A percentile compares a stretch with the other conserved stretches of the same genome.
phyloP scores from a whole-genome alignment of 1,140 invertebrate species.

The Drosophila orena region DNA sequence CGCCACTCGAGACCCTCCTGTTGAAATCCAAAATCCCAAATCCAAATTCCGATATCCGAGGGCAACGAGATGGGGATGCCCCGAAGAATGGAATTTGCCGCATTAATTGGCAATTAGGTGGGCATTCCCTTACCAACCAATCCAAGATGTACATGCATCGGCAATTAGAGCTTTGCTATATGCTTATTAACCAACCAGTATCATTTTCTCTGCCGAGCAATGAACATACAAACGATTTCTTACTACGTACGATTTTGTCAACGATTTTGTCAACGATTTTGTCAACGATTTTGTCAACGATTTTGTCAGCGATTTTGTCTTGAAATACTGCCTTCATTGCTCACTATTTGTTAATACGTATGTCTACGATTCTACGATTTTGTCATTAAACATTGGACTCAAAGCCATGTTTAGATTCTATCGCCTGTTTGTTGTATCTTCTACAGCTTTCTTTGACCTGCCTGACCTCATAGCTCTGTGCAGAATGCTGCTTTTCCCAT shows the following conservation, averaged over 20 bases:
- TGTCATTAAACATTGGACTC: not conserved
- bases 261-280: too few species aligned
- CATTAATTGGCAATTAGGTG: slow-evolving; percentile 42
- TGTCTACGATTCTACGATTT: too few species aligned
- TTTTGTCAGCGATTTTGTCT: too few species aligned
- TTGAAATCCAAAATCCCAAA: slow-evolving; percentile 6
- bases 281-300: too few species aligned
- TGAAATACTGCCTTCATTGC: too few species aligned
- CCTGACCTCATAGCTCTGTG: not conserved
- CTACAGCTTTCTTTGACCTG: not conserved
- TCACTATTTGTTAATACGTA: too few species aligned
- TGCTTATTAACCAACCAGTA: too few species aligned
- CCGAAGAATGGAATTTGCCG: slow-evolving; percentile 14
- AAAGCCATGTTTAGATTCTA: not conserved
- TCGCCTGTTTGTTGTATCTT: not conserved
- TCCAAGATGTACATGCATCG: not conserved
- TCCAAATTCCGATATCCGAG: slow-evolving; percentile 11
- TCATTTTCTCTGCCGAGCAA: too few species aligned
- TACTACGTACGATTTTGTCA: too few species aligned
- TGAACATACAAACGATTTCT: too few species aligned
- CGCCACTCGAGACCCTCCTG: slow-evolving; percentile 31
- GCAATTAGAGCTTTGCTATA: not conserved
- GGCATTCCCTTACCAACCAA: slow-evolving; percentile 10
- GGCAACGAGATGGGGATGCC: not conserved
- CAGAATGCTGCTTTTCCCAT: not conserved